Evolutionary conservation across 2,888 invertebrate genomes (phyloP), one percentile per base, ranked within the genome.

Genomic region (Diaperis boleti): DNA sequence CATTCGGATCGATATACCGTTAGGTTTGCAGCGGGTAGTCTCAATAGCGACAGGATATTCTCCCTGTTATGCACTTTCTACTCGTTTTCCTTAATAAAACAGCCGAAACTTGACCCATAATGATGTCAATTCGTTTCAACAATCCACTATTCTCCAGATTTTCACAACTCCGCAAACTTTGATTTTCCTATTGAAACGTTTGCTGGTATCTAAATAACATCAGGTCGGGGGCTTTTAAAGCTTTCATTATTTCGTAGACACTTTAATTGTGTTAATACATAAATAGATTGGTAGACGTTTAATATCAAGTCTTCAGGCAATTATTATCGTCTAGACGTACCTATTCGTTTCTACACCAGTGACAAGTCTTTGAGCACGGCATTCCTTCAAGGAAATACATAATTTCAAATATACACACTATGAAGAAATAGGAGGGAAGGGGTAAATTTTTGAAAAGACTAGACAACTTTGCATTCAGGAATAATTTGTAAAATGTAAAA

Each of bases 31-130:
- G 26, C 37, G 54, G 54, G 59, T 63, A 59, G 59, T 59, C 50
- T 55, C 64, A 59, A 60, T 64, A 64, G 52, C 54, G 33, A 18
- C 49, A 41, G 49, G 45, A 64, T 64, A 60, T 64, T 64, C 59
- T 39, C 55, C 42, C 41, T 64, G 54, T 59, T 63, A 63, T 63
- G 64, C 64, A 64, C 61, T 61, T 61, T 52, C 57, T 45, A 55
- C 33, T 57, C 57, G 50, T 50, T 49, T 64, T 64, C 33, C 52
- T 59, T 59, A 47, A 54, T 41, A 56, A 56, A 64, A 57, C 39
- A 49, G 13, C 52, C 44, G 35, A 64, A 61, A 64, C 60, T 64
- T 56, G 60, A 64, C 61, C 60, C 29, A 45, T 64, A 64, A 64
- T 64, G 60, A 64, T 59, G 64, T 52, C 59, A 52, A 57, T 63